phyloP scores from a whole-genome alignment of 1,140 invertebrate species.

The Tetraneura akinire region DNA sequence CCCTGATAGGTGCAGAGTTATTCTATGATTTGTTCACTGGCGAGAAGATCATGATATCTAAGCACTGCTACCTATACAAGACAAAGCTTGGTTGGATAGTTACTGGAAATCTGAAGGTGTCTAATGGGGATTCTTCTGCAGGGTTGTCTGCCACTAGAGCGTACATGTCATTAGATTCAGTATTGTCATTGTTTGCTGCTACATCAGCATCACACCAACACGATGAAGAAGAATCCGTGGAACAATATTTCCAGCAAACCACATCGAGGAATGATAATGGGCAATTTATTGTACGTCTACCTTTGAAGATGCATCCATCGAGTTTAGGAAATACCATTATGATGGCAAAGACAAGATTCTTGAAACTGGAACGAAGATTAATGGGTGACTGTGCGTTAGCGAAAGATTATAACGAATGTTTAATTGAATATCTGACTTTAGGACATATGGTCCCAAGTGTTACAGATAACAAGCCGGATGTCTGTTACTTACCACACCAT shows the following conservation, averaged over 20 bases:
- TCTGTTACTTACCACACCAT: constrained; percentile 55
- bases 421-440: constrained; percentile 16
- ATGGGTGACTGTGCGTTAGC: neutral
- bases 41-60: too few relatives aligned
- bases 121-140: too few relatives aligned
- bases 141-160: too few relatives aligned
- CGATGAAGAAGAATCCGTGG: neutral
- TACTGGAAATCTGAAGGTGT: too few relatives aligned
- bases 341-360: neutral
- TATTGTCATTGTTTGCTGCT: too few relatives aligned
- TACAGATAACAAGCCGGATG: neutral
- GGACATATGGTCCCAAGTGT: neutral
- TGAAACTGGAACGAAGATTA: neutral
- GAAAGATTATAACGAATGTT: neutral
- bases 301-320: neutral
- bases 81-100: too few relatives aligned
- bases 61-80: too few relatives aligned
- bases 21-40: too few relatives aligned
- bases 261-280: neutral
- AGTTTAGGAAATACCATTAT: neutral
- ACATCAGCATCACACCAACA: too few relatives aligned
- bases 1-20: too few relatives aligned
- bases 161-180: too few relatives aligned
- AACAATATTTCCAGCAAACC: neutral
- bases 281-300: neutral